A percentile compares a stretch with the other conserved stretches of the same genome.
These are phyloP conservation scores for Hecatera dysodea DNA, from an alignment of 2,888 invertebrate genomes.

Conservation along the genomic window DNA sequence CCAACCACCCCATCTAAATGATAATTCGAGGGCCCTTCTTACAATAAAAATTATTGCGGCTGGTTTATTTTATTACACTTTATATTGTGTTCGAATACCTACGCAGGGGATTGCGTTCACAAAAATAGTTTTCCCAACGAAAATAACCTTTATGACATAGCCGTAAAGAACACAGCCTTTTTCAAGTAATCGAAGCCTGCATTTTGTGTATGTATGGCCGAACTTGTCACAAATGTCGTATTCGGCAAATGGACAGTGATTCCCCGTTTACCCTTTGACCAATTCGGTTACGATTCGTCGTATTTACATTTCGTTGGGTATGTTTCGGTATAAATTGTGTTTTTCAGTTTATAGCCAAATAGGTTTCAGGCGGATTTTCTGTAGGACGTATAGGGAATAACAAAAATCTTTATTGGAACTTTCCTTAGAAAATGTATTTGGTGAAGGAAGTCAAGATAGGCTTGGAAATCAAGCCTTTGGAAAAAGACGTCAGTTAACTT, in stretches of 20 bases:
- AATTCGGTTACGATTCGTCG: slow-evolving; percentile 77
- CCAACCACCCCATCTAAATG: slow-evolving; percentile 89
- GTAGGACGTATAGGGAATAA: slow-evolving; percentile 11
- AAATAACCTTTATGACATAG: slow-evolving; percentile 56
- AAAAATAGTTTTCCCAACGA: slow-evolving; percentile 63
- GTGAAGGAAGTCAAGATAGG: background rate
- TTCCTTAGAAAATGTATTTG: background rate
- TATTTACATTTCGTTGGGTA: slow-evolving; percentile 77
- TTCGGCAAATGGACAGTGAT: slow-evolving; percentile 80
- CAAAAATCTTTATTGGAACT: slow-evolving; percentile 4
- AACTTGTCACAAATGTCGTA: slow-evolving; percentile 77
- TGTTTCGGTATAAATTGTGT: slow-evolving; percentile 70
- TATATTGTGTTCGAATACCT: slow-evolving; percentile 87
- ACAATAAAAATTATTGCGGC: slow-evolving; percentile 90
- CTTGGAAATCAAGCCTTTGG: background rate
- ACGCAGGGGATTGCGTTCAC: slow-evolving; percentile 63
- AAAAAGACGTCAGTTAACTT: no score
- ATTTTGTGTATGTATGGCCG: slow-evolving; percentile 57
- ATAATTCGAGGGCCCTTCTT: slow-evolving; percentile 88
- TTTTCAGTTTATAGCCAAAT: slow-evolving; percentile 73
- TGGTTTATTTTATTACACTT: slow-evolving; percentile 90
- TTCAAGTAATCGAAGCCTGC: slow-evolving; percentile 26
- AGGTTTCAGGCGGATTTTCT: slow-evolving; percentile 36
- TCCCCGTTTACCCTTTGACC: slow-evolving; percentile 82
- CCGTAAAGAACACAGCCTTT: slow-evolving; percentile 48